Evolutionary conservation across 37 sponge, comb jelly and placozoan genomes (phyloP).

Genomic region (Ephydatia muelleri): DNA sequence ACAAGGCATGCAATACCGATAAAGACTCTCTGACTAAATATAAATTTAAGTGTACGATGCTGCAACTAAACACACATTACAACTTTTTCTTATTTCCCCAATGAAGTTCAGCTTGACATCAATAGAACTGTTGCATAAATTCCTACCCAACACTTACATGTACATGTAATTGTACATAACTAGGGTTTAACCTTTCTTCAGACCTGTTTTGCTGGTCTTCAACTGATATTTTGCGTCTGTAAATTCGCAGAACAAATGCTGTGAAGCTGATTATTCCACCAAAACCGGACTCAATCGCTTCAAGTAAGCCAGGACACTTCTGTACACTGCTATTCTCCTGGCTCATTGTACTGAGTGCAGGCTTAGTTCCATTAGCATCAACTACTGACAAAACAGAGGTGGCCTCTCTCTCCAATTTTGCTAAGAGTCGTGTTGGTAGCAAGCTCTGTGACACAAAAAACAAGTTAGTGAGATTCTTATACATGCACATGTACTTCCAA

Average conservation of each 20-base stretch:
- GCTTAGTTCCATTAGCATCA: background rate
- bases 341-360: background rate
- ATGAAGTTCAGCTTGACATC: too few species aligned
- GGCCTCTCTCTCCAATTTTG: background rate
- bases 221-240: constrained; percentile 5
- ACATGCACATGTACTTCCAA: too few species aligned
- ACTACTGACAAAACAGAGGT: background rate
- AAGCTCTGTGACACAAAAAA: background rate
- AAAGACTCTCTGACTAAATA: background rate
- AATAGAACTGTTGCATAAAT: too few species aligned
- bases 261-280: constrained; percentile 4
- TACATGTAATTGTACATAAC: background rate
- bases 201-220: background rate
- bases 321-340: background rate
- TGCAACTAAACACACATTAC: too few species aligned
- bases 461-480: too few species aligned
- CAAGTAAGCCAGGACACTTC: constrained; percentile 4
- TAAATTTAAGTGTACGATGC: background rate
- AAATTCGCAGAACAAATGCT: constrained; percentile 11
- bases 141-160: background rate
- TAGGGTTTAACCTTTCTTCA: background rate
- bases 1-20: background rate
- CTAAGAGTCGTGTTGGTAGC: background rate
- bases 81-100: too few species aligned
- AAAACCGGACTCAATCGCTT: constrained; percentile 12